These are phyloP conservation scores for Helicorthomorpha holstii DNA, from an alignment of 1,140 invertebrate genomes.

Conservation along the genomic window DNA sequence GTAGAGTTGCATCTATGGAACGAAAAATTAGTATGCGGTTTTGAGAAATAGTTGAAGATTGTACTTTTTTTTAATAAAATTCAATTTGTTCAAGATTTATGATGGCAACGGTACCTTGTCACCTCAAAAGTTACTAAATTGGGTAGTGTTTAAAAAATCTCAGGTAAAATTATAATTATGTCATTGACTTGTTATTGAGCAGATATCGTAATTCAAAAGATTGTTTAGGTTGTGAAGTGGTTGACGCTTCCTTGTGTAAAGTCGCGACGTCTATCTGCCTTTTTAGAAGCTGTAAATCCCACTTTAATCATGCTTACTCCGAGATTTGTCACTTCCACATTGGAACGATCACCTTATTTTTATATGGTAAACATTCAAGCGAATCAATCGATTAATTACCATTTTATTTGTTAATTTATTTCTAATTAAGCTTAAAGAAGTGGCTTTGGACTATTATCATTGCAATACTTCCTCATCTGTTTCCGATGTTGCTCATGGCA, in stretches of 20 bases:
- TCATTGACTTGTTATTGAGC: background rate
- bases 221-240: constrained; percentile 13
- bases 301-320: constrained; percentile 23
- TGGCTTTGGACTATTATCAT: constrained; percentile 22
- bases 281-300: constrained; percentile 17
- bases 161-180: constrained; percentile 6
- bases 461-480: constrained; percentile 15
- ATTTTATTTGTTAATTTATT: background rate
- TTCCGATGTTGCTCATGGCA: too few relatives aligned
- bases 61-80: background rate
- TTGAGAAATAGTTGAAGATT: background rate
- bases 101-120: background rate
- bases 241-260: constrained; percentile 21
- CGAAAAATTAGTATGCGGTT: background rate
- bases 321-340: constrained; percentile 15
- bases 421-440: constrained; percentile 22
- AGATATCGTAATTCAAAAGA: background rate
- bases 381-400: too few relatives aligned
- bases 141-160: constrained; percentile 16
- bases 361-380: constrained; percentile 21
- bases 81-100: background rate
- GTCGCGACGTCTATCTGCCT: constrained; percentile 18
- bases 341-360: constrained; percentile 17
- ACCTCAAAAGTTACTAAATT: constrained; percentile 49
- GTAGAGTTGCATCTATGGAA: background rate